Evolutionary conservation across 2,797 vertebrate species (phyloP).

Genomic region (Phyllotis vaccarum): DNA sequence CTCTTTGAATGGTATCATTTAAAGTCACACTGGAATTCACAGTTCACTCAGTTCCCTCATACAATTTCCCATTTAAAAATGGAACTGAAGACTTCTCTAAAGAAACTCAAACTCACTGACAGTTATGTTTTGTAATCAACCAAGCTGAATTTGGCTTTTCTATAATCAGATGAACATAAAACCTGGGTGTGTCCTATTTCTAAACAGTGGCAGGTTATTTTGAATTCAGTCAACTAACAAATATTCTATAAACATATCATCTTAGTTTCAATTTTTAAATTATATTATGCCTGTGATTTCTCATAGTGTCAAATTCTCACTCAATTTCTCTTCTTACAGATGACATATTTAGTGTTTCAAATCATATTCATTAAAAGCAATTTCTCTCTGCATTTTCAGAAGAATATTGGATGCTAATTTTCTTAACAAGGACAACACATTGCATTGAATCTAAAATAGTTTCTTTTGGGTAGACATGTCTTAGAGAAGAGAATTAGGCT

Average conservation of each 20-base stretch:
- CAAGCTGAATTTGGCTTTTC: conserved; percentile 30
- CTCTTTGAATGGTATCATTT: conserved; percentile 20
- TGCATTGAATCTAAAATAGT: not conserved
- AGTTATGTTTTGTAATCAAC: conserved; percentile 52
- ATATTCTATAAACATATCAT: not conserved
- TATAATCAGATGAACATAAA: conserved; percentile 22
- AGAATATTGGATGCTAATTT: not conserved
- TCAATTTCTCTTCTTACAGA: not conserved
- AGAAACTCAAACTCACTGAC: not conserved
- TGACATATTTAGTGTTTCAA: not conserved
- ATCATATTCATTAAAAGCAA: not conserved
- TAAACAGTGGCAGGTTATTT: not conserved
- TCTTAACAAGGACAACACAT: not conserved
- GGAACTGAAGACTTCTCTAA: conserved; percentile 39
- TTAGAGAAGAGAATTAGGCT: not conserved
- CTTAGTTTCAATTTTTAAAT: conserved; percentile 58
- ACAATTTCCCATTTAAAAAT: conserved; percentile 19
- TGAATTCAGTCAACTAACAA: conserved; percentile 5
- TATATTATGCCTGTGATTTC: not conserved
- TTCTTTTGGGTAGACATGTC: not conserved
- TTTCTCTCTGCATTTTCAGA: conserved; percentile 4
- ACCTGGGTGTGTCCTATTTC: not conserved
- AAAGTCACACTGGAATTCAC: conserved; percentile 29
- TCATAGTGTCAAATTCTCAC: conserved; percentile 6
- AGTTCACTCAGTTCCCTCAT: not conserved